Evolutionary conservation across 1,140 invertebrate genomes (phyloP), one percentile per base, ranked within the genome.

Genomic region (Drosophila saltans): DNA sequence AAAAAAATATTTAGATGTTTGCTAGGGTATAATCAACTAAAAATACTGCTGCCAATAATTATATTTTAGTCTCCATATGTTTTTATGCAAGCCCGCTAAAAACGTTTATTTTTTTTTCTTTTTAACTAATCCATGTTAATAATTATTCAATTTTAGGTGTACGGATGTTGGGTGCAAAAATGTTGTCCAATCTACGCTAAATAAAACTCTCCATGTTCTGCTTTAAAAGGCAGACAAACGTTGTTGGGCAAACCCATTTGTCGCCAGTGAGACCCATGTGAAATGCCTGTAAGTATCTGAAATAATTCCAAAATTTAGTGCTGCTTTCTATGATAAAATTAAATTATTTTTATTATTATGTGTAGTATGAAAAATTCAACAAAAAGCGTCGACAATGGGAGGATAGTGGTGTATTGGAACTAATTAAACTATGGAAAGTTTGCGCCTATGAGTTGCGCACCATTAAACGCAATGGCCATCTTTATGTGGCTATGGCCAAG

Each of bases 331-430:
- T 16, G 16, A 5, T n/a, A 3, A 6, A 40, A 6, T 4, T 26
- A 33, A 11, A 3, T 5, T 28, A 48, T 26, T 39, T 28, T 0
- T 11, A 6, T 21, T 1, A 3, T 24, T 24, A 9, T 39, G 7
- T 24, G 10, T 36, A 92, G 90, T 92, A 92, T 91, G 91, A 92
- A 92, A 92, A 92, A 91, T 92, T 92, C 84, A 91, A 91, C 65
- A 91, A 92, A 91, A 92, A 92, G 81, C 86, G 91, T 71, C 88
- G 91, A 91, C 90, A 91, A 91, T 92, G 91, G 91, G 91, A 92
- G 88, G 91, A 92, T 90, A 91, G 80, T 91, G 91, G 91, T 74
- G 90, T 92, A 66, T 69, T 91, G 75, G 90, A 92, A 70, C 69
- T 92, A 68, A 92, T 92, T 66, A 92, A 92, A 91, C 75, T 91